Base-by-base conservation (phyloP, 2,888 invertebrate species). In the Seira sanloemensis region DNA sequence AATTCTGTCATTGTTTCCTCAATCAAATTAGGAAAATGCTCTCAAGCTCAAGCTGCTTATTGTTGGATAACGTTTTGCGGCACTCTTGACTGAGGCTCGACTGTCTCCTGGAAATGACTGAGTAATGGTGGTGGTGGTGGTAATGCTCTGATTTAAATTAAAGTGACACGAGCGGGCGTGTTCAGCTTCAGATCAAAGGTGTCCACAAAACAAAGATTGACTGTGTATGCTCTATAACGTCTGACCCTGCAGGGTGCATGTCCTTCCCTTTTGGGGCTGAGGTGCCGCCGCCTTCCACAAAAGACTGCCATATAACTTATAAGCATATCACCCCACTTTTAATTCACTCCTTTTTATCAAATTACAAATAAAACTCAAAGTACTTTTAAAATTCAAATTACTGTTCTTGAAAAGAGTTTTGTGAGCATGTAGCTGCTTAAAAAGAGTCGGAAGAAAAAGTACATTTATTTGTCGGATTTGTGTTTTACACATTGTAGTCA, bases 111-210 rank as follows among this genome's bases (percentile, higher is more conserved):
- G n/a, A n/a, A n/a, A n/a, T n/a, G n/a, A n/a, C n/a, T n/a, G n/a
- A n/a, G n/a, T n/a, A n/a, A n/a, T n/a, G n/a, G n/a, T n/a, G n/a
- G n/a, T n/a, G n/a, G n/a, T n/a, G n/a, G n/a, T n/a, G n/a, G n/a
- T n/a, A n/a, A n/a, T n/a, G n/a, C n/a, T n/a, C 37, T 21, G n/a
- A 68, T 68, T 68, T 37, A 16, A 69, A 69, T 71, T 71, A 71
- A 71, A 37, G 1, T 71, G 71, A 71, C 71, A 71, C 71, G 71
- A 71, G 71, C 71, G 71, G 71, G 21, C 50, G n/a, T 25, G 71
- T n/a, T n/a, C n/a, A n/a, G 21, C 71, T 50, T 46, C 23, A 50
- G 50, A 24, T 46, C 21, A 24, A 24, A 46, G 50, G 21, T 21
- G 26, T n/a, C 62, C 16, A 66, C 16, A 26, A 19, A 68, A 9